Conservation (phyloP, 2,113 vertebrate genomes). For the Pangasianodon gigas region DNA sequence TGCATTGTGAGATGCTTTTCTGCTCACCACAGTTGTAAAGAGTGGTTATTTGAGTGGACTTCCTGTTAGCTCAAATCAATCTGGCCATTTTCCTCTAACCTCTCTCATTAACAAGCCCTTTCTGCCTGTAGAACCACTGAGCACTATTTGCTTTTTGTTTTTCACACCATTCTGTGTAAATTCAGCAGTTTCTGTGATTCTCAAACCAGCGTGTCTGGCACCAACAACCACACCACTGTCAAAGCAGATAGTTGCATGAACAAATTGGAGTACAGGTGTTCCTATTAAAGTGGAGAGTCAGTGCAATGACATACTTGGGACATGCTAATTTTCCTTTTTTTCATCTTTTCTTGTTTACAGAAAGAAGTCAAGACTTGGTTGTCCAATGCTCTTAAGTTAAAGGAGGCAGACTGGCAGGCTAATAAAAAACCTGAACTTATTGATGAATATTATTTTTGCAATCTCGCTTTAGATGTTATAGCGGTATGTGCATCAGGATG, state of each 20-base stretch:
- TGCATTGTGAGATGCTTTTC: neutral
- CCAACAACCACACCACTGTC: neutral
- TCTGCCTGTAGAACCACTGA: neutral
- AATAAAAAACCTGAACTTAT: conserved; percentile 72
- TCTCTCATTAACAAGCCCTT: neutral
- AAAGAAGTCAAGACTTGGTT: conserved; percentile 66
- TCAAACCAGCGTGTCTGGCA: neutral
- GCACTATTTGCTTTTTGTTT: neutral
- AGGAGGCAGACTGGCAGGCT: conserved; percentile 75
- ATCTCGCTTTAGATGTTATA: conserved; percentile 80
- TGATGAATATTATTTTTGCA: conserved; percentile 76
- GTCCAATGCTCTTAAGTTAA: conserved; percentile 72
- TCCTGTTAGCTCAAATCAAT: neutral
- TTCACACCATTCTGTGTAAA: neutral
- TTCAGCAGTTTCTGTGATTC: neutral
- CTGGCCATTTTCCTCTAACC: neutral
- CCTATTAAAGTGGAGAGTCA: neutral
- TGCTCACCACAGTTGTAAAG: neutral
- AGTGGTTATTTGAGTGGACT: neutral
- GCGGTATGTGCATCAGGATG: neutral
- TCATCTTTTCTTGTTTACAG: conserved; percentile 47
- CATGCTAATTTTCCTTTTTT: neutral
- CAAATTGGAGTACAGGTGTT: neutral
- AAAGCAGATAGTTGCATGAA: too few species aligned
- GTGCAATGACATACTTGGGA: neutral